Evolutionary conservation across 2,113 vertebrate genomes (phyloP), one percentile per base, ranked within the genome.

Genomic region (Hylia prasina): DNA sequence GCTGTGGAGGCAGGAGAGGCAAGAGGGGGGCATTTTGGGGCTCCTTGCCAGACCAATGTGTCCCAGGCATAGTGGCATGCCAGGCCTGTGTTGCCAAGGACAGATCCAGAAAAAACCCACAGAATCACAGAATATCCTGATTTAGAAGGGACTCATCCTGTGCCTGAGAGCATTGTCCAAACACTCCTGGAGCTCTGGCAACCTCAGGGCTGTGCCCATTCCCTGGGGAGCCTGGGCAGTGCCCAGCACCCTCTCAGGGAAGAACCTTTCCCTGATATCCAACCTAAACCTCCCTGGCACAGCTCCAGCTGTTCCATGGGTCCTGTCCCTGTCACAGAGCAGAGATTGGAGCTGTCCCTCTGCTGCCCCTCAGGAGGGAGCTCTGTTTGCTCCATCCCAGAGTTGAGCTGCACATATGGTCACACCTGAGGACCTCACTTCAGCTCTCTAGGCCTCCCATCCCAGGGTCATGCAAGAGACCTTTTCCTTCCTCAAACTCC

Each of bases 201-300:
- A 54, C 47, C 39, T 20, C 5, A 1, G 30, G 13, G 42, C 35
- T 0, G 4, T 42, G 50, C 3, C 17, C 35, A 64, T 39, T 54
- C 42, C 21, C 66, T 48, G 40, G 65, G 51, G 24, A 87, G 16
- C 30, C 56, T 79, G 66, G 3, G 18, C 65, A 56, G 65, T 56
- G 65, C 57, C 51, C 30, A 31, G 9, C 48, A 64, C 35, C n/a
- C 42, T 56, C 30, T 64, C 48, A 14, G 20, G 40, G 13, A 64
- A 64, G 14, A 40, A 2, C 13, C 16, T 47, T 54, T 48, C 3
- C 23, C 16, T 71, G 4, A 27, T 1, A 0, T 27, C 25, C 76
- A 72, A 0, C 7, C 25, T 27, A 1, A 57, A 0, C 31, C 35
- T 64, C 0, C 25, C 18, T 72, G 66, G 0, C 50, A 33, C 17